Evolutionary conservation across 2,113 vertebrate species (phyloP), one percentile per base, ranked within the genome.

Genomic region (Alectura lathami): DNA sequence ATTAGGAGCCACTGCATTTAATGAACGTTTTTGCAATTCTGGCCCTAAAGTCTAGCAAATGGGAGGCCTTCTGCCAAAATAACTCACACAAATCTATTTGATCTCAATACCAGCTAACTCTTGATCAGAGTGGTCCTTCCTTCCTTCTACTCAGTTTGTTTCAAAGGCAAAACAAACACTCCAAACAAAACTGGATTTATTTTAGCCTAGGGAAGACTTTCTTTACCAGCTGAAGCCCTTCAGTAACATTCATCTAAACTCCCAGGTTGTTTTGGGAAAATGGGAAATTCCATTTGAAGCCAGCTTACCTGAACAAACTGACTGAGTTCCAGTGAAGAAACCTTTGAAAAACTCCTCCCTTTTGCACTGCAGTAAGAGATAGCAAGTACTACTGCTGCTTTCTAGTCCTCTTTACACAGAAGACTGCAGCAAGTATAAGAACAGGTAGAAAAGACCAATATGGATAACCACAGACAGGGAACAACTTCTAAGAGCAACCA

Each of bases 371-470:
- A 42, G 20, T 17, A 51, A 78, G 13, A 47, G 21, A 50, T 6
- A 17, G 0, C 1, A 59, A 75, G 29, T 6, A 42, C 6, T 26
- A 59, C 23, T 1, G 0, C 47, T 83, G 17, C 48, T 43, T 67
- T 72, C 54, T 43, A 13, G 17, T 27, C 1, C 0, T 64, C 84
- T 45, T n/a, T 70, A 66, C 17, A 40, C 21, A 56, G 22, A 34
- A 64, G 29, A 26, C 32, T 30, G 45, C 32, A 81, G 22, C 47
- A 72, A 50, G 13, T 11, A 23, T 21, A 16, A 84, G 27, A 47
- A 77, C 67, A 81, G 8, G 24, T 11, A 63, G 9, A 83, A 13
- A 56, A 6, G 0, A 36, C 43, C 5, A n/a, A 18, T 10, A 3
- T 7, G 47, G 56, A 42, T 2, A 2, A 56, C 22, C 29, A 42